Percentiles rank a stretch among this genome's conserved stretches.
These are phyloP conservation scores for Morone chrysops DNA, from an alignment of 2,113 vertebrate genomes.

Conservation along the genomic window DNA sequence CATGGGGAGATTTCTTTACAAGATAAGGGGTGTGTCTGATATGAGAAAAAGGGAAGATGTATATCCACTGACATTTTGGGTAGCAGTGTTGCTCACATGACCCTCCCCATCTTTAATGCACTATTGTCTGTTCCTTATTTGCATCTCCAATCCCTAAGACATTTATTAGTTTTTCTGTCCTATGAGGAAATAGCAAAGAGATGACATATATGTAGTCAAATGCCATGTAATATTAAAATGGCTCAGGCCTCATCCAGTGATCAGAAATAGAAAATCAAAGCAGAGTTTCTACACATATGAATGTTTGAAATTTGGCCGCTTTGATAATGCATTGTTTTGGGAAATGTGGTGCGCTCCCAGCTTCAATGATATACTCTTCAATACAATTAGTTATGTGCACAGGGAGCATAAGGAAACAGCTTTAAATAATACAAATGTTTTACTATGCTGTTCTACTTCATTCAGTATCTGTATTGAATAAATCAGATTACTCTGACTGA, in stretches of 20 bases:
- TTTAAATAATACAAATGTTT: conserved; percentile 53
- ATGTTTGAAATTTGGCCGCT: conserved; percentile 41
- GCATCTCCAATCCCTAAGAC: neutral
- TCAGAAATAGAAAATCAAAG: conserved; percentile 36
- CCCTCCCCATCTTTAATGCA: neutral
- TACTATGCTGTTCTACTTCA: conserved; percentile 14
- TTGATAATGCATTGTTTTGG: conserved; percentile 33
- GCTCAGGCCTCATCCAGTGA: conserved; percentile 14
- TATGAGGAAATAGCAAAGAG: neutral
- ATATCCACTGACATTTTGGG: neutral
- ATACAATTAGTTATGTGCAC: conserved; percentile 39
- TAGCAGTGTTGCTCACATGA: neutral
- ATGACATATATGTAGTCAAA: conserved; percentile 8
- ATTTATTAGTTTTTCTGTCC: neutral
- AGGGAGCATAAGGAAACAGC: conserved; percentile 28
- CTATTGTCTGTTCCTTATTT: neutral
- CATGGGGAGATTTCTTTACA: too few species aligned
- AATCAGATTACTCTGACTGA: conserved; percentile 59
- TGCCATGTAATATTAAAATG: conserved; percentile 24
- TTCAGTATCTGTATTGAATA: conserved; percentile 34
- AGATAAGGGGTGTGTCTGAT: neutral
- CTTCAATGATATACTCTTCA: conserved; percentile 18
- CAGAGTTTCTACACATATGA: conserved; percentile 5
- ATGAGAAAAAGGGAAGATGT: neutral
- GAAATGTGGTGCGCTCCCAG: conserved; percentile 7